Percentiles rank a stretch among this genome's conserved stretches.
These are phyloP conservation scores for Epicampocera succincta DNA, from an alignment of 2,888 invertebrate genomes.

Conservation along the genomic window DNA sequence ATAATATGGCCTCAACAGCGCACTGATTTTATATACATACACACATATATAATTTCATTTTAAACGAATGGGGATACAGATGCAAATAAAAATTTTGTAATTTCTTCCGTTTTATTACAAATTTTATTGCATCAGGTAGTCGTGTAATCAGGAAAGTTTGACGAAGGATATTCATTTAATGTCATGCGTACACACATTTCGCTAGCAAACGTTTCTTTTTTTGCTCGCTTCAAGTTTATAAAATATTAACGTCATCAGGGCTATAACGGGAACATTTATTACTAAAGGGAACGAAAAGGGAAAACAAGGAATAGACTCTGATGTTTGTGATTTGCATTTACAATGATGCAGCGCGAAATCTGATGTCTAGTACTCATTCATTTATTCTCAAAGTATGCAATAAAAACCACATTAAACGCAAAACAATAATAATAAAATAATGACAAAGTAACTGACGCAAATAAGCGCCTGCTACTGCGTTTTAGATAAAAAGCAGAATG, in stretches of 20 bases:
- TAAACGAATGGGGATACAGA: constrained; percentile 7
- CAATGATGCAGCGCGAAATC: neutral
- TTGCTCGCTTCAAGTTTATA: constrained; percentile 10
- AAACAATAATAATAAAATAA: constrained; percentile 50
- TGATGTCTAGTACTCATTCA: constrained; percentile 29
- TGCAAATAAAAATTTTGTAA: constrained; percentile 21
- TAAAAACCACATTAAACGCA: constrained; percentile 52
- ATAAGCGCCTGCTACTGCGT: neutral
- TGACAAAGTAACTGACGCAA: constrained; percentile 10
- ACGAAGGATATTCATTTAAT: neutral
- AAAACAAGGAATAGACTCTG: neutral
- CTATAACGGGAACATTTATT: constrained; percentile 51
- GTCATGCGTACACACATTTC: neutral
- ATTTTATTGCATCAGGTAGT: constrained; percentile 54
- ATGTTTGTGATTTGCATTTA: neutral
- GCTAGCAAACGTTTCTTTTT: no score
- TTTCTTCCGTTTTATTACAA: constrained; percentile 38
- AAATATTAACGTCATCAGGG: constrained; percentile 55
- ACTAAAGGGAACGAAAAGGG: neutral
- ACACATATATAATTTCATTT: neutral
- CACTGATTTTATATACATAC: no score
- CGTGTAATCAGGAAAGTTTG: neutral
- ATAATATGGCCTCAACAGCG: no score
- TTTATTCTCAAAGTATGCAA: constrained; percentile 39
- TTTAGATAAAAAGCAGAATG: no score